These are phyloP conservation scores for Grammomys surdaster DNA, from an alignment of 2,113 vertebrate genomes.

Conservation along the genomic window DNA sequence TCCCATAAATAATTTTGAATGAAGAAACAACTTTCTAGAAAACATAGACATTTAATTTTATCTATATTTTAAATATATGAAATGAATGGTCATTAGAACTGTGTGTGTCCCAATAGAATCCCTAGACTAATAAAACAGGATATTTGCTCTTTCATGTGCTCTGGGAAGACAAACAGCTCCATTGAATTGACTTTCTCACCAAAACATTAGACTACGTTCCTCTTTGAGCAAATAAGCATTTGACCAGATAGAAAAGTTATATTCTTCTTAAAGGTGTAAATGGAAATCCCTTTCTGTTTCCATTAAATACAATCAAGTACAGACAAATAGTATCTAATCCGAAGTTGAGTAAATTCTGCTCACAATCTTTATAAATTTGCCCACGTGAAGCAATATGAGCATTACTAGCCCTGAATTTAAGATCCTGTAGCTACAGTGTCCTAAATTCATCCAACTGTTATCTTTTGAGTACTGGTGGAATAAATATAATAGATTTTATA, in stretches of 20 bases:
- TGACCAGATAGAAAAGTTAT: neutral
- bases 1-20: conserved; percentile 46
- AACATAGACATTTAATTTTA: conserved; percentile 45
- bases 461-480: neutral
- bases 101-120: neutral
- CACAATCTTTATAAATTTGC: neutral
- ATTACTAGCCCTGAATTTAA: neutral
- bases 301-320: conserved; percentile 22
- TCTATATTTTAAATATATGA: conserved; percentile 52
- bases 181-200: neutral
- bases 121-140: conserved; percentile 34
- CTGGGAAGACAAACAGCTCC: conserved; percentile 40
- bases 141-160: neutral
- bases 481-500: neutral
- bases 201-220: neutral
- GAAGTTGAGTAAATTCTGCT: neutral
- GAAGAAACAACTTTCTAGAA: conserved; percentile 50
- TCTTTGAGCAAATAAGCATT: neutral
- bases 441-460: neutral
- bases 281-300: neutral
- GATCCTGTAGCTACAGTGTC: neutral
- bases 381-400: neutral
- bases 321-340: neutral
- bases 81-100: neutral
- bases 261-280: conserved; percentile 5